These are phyloP conservation scores for Rhinophrynus dorsalis DNA, from an alignment of 2,797 vertebrate genomes.

Conservation along the genomic window DNA sequence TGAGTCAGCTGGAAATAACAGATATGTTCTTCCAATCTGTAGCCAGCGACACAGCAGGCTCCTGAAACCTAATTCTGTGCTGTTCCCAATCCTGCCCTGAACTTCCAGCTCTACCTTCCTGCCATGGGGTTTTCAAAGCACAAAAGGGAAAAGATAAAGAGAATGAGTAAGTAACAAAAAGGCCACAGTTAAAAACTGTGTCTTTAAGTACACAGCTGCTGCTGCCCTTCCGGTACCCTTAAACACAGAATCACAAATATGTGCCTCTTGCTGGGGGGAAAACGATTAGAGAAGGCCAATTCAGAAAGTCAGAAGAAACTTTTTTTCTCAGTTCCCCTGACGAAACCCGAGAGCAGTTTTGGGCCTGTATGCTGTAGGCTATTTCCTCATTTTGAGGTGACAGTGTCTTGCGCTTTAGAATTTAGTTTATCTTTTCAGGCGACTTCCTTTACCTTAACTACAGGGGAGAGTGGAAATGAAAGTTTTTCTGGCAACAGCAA, in stretches of 20 bases:
- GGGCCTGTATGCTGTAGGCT: conserved; percentile 66
- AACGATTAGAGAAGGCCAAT: conserved; percentile 73
- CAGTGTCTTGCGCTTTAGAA: conserved; percentile 73
- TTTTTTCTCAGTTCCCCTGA: conserved; percentile 79
- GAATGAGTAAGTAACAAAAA: too few species aligned
- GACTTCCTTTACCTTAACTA: conserved; percentile 76
- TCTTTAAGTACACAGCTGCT: conserved; percentile 66
- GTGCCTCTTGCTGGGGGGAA: conserved; percentile 62
- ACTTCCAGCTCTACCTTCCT: conserved; percentile 61
- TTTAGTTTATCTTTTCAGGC: conserved; percentile 58
- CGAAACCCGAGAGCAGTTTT: conserved; percentile 85
- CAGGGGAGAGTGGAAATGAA: conserved; percentile 71
- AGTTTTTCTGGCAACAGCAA: conserved; percentile 70
- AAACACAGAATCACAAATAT: conserved; percentile 61
- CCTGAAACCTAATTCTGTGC: conserved; percentile 51
- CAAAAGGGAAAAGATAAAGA: conserved; percentile 16
- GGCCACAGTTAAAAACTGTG: conserved; percentile 59
- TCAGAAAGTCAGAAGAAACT: conserved; percentile 73
- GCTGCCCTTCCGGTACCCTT: conserved; percentile 73
- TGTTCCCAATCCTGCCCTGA: conserved; percentile 59
- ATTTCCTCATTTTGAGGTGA: conserved; percentile 77
- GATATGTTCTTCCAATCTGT: conserved; percentile 34
- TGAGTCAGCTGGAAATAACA: too few species aligned
- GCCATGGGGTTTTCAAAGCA: conserved; percentile 53
- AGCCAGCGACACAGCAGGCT: conserved; percentile 37